Percentiles rank a stretch among this genome's conserved stretches.
phyloP scores from a whole-genome alignment of 2,888 invertebrate species.

The Drosophila pseudotakahashii region DNA sequence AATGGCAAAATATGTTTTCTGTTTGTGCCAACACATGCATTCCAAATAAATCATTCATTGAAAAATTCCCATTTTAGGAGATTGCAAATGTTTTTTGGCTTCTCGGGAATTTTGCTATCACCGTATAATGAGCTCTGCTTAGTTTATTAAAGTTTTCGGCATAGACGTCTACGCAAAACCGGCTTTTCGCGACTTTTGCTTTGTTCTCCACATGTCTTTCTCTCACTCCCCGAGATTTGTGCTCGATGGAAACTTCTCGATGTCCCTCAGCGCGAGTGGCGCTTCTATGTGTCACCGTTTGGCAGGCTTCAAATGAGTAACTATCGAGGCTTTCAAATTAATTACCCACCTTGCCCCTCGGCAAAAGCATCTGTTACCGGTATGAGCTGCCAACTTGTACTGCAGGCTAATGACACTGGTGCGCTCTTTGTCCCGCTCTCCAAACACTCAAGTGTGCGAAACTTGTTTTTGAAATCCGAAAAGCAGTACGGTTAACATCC shows the following conservation, averaged over 20 bases:
- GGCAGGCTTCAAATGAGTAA: constrained; percentile 36
- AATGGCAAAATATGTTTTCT: constrained; percentile 14
- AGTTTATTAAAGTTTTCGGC: constrained; percentile 56
- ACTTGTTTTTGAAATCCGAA: constrained; percentile 60
- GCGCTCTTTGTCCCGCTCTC: constrained; percentile 18
- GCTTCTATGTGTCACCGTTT: constrained; percentile 35
- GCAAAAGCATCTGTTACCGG: constrained; percentile 22
- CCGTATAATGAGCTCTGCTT: constrained; percentile 21
- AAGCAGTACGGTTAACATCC: constrained; percentile 17
- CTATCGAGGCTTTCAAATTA: constrained; percentile 40
- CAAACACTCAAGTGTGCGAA: constrained; percentile 53
- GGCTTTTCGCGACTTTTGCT: constrained; percentile 51
- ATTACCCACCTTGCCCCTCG: constrained; percentile 6
- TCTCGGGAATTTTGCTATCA: constrained; percentile 16
- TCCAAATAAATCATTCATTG: constrained; percentile 3
- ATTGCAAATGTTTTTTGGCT: constrained; percentile 18
- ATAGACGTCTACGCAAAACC: constrained; percentile 54
- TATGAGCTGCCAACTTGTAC: constrained; percentile 2
- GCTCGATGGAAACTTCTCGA: constrained; percentile 70
- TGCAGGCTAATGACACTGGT: constrained; percentile 39
- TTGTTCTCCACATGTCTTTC: constrained; percentile 19
- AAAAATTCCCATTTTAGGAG: constrained; percentile 21
- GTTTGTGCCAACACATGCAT: neutral
- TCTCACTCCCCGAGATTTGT: constrained; percentile 22
- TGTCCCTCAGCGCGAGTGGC: constrained; percentile 17